A percentile compares a stretch with the other conserved stretches of the same genome.
These are phyloP conservation scores for Melitaea athalia DNA, from an alignment of 2,888 invertebrate genomes.

Conservation along the genomic window DNA sequence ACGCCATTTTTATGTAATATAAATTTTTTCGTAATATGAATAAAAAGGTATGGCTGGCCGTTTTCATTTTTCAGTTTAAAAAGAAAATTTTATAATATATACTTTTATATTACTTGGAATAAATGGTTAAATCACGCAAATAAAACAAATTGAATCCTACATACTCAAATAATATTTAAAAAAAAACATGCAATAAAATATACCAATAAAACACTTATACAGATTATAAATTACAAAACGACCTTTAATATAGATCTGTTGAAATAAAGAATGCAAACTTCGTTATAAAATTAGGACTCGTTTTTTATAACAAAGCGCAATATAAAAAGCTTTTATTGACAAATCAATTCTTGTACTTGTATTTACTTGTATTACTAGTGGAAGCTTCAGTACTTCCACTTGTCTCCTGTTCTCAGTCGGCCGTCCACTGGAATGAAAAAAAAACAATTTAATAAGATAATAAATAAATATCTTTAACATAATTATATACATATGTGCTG, in stretches of 20 bases:
- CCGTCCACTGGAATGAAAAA: conserved; percentile 61
- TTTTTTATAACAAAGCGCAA: neutral
- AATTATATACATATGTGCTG: no score
- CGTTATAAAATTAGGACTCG: neutral
- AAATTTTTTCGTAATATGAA: no score
- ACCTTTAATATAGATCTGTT: neutral
- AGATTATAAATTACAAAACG: neutral
- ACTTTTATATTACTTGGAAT: neutral
- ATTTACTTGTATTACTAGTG: conserved; percentile 54
- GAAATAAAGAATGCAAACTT: neutral
- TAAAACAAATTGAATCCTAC: neutral
- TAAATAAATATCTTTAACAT: no score
- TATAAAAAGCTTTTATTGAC: neutral
- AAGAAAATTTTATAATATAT: no score
- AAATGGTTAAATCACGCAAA: neutral
- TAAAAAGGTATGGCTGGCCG: no score
- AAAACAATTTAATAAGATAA: neutral
- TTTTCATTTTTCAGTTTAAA: no score
- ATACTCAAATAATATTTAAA: conserved; percentile 3
- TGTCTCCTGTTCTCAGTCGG: conserved; percentile 62
- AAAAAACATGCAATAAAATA: neutral
- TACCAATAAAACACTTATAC: neutral
- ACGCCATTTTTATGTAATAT: no score
- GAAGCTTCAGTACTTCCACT: conserved; percentile 48
- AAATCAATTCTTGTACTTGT: conserved; percentile 61